Evolutionary conservation across 2,797 vertebrate species (phyloP).

Genomic region (Paramormyrops hopkinsi): DNA sequence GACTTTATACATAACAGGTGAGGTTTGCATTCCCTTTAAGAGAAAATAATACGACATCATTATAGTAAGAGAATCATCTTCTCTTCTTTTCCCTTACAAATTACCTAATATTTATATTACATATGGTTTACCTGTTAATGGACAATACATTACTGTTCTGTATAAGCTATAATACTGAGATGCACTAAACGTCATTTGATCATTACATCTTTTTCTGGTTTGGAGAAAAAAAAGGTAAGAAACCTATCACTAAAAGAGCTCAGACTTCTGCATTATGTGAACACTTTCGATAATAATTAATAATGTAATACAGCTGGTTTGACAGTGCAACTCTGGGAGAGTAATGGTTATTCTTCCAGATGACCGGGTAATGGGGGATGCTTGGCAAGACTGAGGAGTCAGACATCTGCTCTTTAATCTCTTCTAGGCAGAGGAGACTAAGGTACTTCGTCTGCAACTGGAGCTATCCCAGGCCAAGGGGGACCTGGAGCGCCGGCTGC

Average conservation of each 20-base stretch:
- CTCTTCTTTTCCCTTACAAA: not conserved
- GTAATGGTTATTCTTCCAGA: not conserved
- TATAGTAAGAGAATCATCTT: not conserved
- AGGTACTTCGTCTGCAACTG: conserved; percentile 68
- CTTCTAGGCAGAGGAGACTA: conserved; percentile 67
- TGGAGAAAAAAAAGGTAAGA: not conserved
- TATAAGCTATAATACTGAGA: not conserved
- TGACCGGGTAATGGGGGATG: not conserved
- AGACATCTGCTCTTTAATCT: not conserved
- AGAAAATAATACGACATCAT: not conserved
- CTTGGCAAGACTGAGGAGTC: not conserved
- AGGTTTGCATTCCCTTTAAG: not conserved
- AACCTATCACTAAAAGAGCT: not conserved
- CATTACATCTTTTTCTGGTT: not conserved
- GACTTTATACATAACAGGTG: not conserved
- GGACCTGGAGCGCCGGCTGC: conserved; percentile 64
- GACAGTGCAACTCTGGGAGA: not conserved
- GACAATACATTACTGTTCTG: not conserved
- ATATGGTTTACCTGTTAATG: not conserved
- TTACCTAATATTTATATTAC: not conserved
- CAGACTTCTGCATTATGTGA: not conserved
- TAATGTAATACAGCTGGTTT: not conserved
- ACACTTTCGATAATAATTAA: not conserved
- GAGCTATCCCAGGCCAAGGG: conserved; percentile 68
- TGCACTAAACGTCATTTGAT: not conserved